phyloP scores from a whole-genome alignment of 2,888 invertebrate species.

The Furcula furcula region DNA sequence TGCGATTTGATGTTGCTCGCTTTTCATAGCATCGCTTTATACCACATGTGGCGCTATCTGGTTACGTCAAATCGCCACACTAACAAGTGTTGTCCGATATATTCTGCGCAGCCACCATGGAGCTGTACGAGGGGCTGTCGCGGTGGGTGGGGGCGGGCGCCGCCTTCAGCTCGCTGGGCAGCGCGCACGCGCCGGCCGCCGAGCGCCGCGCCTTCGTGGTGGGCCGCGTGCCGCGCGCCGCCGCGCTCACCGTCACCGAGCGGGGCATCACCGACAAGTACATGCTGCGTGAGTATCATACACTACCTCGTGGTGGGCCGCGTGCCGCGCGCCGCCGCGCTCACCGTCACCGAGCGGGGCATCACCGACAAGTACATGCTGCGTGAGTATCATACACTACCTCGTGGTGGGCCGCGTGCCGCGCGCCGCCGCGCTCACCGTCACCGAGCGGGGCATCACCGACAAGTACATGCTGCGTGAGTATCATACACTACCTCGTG shows the following conservation, averaged over 20 bases:
- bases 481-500: slow-evolving; percentile 83
- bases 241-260: slow-evolving; percentile 95
- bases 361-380: slow-evolving; percentile 91
- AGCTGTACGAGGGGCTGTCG: slow-evolving; percentile 93
- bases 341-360: slow-evolving; percentile 97
- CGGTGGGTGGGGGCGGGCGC: slow-evolving; percentile 90
- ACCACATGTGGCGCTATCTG: background rate
- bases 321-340: slow-evolving; percentile 86
- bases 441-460: slow-evolving; percentile 95
- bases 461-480: slow-evolving; percentile 91
- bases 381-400: slow-evolving; percentile 87
- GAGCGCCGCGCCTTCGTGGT: slow-evolving; percentile 94
- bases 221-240: slow-evolving; percentile 87
- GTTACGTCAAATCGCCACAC: too few relatives aligned
- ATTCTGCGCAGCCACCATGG: slow-evolving; percentile 91
- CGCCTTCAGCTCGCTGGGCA: slow-evolving; percentile 92
- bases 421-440: slow-evolving; percentile 83
- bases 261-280: slow-evolving; percentile 95
- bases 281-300: slow-evolving; percentile 80
- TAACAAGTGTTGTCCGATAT: too few relatives aligned
- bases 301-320: slow-evolving; percentile 42
- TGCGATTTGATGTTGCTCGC: too few relatives aligned
- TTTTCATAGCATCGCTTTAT: too few relatives aligned
- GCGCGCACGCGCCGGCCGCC: slow-evolving; percentile 85
- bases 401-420: slow-evolving; percentile 89